Evolutionary conservation across 2,797 vertebrate genomes (phyloP), one percentile per base, ranked within the genome.

Genomic region (Lutjanus campechanus): DNA sequence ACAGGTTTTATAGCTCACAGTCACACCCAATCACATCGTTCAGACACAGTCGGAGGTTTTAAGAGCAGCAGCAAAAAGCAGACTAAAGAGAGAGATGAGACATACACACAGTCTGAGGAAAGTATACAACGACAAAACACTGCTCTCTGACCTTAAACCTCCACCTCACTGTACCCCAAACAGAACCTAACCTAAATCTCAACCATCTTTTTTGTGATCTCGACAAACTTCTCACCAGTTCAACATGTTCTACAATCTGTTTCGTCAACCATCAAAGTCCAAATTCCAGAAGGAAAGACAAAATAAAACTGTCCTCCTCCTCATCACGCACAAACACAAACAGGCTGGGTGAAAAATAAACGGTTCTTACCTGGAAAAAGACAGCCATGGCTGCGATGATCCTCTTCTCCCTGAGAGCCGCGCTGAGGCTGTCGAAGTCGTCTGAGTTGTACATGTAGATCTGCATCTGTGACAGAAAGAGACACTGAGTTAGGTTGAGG

Each of bases 401-500:
- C 85, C 97, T 96, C 94, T 97, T 98, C 91, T 98, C 97, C 82
- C 95, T 95, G 91, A 98, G 96, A 29, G 98, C 97, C 11, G 95
- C 95, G 69, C 96, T 96, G 88, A 99, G 97, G 90, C 97, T 98
- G 95, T 99, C 98, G 73, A 98, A 99, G 94, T 98, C 97, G 36
- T 99, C 98, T 0, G 97, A 97, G 93, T 98, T 99, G 91, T 99
- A 99, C 95, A 98, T 97, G 95, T 98, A 99, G 93, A 99, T 97
- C 95, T 99, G 98, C 98, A 99, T 99, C 98, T 99, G 96, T 90
- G 66, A 76, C 16, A 69, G 20, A 88, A 29, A 75, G 11, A 51
- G 59, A 61, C 15, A 62, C 3, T 13, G 8, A 19, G 59, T 82
- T 25, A 69, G 5, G 4, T 29, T 20, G 29, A 4, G 29, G 29